Conservation (phyloP, 2,113 vertebrate species). For the Apeltes quadracus region DNA sequence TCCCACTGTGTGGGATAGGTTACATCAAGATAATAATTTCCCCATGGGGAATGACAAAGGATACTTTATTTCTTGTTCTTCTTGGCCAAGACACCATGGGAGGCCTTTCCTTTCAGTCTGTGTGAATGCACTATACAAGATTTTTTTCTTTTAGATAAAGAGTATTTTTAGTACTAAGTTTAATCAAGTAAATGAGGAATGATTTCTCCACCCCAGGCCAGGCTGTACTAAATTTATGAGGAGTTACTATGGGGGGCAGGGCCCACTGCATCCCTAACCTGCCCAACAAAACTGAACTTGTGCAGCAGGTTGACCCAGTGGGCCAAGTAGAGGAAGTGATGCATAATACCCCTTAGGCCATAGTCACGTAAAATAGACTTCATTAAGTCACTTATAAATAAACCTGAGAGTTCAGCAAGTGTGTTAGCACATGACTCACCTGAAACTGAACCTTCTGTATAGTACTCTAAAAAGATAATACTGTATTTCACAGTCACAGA, state of each 20-base stretch:
- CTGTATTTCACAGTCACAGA: neutral
- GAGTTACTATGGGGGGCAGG: constrained; percentile 20
- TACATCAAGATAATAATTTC: too few relatives aligned
- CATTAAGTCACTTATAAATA: neutral
- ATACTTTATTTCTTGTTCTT: too few relatives aligned
- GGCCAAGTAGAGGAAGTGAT: neutral
- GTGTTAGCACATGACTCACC: neutral
- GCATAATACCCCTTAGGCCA: too few relatives aligned
- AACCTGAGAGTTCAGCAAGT: neutral
- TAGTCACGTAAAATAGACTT: constrained; percentile 21
- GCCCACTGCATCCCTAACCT: neutral
- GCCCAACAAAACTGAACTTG: constrained; percentile 6
- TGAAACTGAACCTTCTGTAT: too few relatives aligned
- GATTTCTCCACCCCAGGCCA: neutral
- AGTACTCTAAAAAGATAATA: neutral
- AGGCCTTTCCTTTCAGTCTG: too few relatives aligned
- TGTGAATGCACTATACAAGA: too few relatives aligned
- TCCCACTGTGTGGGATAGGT: too few relatives aligned
- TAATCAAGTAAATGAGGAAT: neutral
- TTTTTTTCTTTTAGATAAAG: neutral
- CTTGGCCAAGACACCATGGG: too few relatives aligned
- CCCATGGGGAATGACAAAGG: too few relatives aligned
- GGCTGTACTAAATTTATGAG: neutral
- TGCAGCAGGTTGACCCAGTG: constrained; percentile 40
- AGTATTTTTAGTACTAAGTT: neutral